These are phyloP conservation scores for Sphaeramia orbicularis DNA, from an alignment of 2,797 vertebrate genomes.

Conservation along the genomic window DNA sequence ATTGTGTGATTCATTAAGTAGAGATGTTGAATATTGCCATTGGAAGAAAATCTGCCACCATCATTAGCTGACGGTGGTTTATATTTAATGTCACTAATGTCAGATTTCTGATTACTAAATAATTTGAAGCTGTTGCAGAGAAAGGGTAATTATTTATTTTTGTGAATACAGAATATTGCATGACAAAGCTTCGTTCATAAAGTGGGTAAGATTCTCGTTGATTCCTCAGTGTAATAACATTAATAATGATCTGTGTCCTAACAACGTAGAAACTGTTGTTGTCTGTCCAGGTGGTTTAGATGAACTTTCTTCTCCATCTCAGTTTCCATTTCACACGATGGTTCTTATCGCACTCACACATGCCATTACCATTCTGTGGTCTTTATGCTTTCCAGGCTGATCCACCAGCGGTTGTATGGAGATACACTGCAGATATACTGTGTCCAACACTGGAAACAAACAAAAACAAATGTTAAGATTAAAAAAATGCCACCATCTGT, in stretches of 20 bases:
- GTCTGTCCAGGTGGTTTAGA: conserved; percentile 37
- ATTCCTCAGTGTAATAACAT: conserved; percentile 50
- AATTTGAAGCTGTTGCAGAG: conserved; percentile 20
- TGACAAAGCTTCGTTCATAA: conserved; percentile 50
- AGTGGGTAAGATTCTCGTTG: conserved; percentile 52
- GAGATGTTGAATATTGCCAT: conserved; percentile 36
- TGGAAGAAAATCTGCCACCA: not conserved
- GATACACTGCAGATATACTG: too few relatives aligned
- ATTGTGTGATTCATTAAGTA: conserved; percentile 74
- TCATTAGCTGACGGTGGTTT: not conserved
- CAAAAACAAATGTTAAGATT: too few relatives aligned
- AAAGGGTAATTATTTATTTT: conserved; percentile 45
- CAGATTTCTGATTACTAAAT: conserved; percentile 17
- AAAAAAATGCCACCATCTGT: too few relatives aligned
- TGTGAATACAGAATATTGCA: conserved; percentile 65
- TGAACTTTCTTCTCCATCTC: not conserved
- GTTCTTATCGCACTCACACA: too few relatives aligned
- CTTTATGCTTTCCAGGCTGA: not conserved
- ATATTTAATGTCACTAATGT: not conserved
- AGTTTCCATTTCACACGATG: not conserved
- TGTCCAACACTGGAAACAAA: too few relatives aligned
- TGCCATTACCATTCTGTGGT: not conserved
- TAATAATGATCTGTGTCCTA: conserved; percentile 59
- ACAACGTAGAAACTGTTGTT: conserved; percentile 36
- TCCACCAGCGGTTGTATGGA: too few relatives aligned